Base-by-base conservation (phyloP, 2,113 vertebrate species). In the Microtus ochrogaster region DNA sequence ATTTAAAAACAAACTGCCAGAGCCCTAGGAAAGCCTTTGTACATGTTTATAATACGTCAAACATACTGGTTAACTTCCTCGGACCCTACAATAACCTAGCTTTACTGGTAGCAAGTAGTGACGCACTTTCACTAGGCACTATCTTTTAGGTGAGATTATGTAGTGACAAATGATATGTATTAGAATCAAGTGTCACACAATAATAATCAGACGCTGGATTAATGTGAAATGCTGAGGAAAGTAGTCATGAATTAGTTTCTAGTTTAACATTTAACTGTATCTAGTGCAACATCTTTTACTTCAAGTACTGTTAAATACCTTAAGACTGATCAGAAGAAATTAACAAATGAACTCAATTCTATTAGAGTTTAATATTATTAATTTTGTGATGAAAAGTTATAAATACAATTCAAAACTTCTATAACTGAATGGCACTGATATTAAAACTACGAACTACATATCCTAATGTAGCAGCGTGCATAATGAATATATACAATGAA, bases 311-410 rank as follows among this genome's bases (percentile, higher is more conserved):
- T 76, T 68, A 92, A 90, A 52, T 68, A 19, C 61, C 74, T 72
- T 89, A n/a, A 36, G 14, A 92, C 0, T 22, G 91, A 95, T 41
- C 55, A 55, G 72, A 92, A 90, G 33, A 96, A 92, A 95, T 89
- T 30, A 94, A 94, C 55, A 94, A 89, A 86, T 49, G 33, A 92
- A 95, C 68, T 85, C n/a, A 90, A 65, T 89, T 92, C 63, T 74
- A 61, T 12, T 92, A 68, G n/a, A 52, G 24, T 66, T 77, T 33
- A 85, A 85, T 73, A 44, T 30, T 58, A 68, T 55, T 77, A 16
- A 36, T 58, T 93, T 78, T 95, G 65, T 95, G 68, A 87, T 79
- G 73, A 91, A 78, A 89, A 92, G 87, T 91, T 63, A 89, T 13
- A 96, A 84, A 81, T 28, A 39, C 26, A 65, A n/a, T 73, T 82